Evolutionary conservation across 2,888 invertebrate species (phyloP).

Genomic region (Brachypalpus laphriformis): DNA sequence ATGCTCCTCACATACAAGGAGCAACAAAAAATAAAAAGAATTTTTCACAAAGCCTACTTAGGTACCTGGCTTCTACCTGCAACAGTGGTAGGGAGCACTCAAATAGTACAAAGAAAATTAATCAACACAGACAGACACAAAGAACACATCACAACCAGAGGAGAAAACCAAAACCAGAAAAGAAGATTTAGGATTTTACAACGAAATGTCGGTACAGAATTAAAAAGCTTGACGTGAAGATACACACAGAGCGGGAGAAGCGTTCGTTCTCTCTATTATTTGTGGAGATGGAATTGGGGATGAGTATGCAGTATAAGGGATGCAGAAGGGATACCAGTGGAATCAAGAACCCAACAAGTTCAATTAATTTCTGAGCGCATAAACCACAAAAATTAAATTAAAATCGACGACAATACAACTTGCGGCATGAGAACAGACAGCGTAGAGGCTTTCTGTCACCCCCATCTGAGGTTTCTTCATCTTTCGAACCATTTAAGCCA

Average conservation of each 20-base stretch:
- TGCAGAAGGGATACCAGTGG: conserved; percentile 44
- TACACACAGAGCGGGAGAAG: neutral
- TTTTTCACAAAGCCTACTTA: conserved; percentile 60
- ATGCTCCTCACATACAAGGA: conserved; percentile 8
- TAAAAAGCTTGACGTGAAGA: conserved; percentile 18
- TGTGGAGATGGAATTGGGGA: neutral
- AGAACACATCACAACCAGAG: conserved; percentile 35
- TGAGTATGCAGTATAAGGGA: neutral
- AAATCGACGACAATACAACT: conserved; percentile 68
- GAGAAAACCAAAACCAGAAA: conserved; percentile 4
- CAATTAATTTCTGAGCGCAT: conserved; percentile 75
- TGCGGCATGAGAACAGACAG: conserved; percentile 29
- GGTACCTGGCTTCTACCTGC: conserved; percentile 15
- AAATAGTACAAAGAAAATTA: conserved; percentile 68
- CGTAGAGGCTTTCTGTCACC: conserved; percentile 12
- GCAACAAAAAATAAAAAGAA: conserved; percentile 20
- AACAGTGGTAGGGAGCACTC: conserved; percentile 1
- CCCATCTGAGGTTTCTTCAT: neutral
- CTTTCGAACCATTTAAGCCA: conserved; percentile 25
- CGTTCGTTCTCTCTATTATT: no score
- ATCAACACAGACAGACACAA: conserved; percentile 60
- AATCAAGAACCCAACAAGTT: conserved; percentile 65
- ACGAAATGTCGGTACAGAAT: conserved; percentile 33
- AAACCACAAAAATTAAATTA: conserved; percentile 75
- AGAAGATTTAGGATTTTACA: conserved; percentile 57